These are phyloP conservation scores for Cotesia vestalis DNA, from an alignment of 1,140 invertebrate genomes.

Conservation along the genomic window DNA sequence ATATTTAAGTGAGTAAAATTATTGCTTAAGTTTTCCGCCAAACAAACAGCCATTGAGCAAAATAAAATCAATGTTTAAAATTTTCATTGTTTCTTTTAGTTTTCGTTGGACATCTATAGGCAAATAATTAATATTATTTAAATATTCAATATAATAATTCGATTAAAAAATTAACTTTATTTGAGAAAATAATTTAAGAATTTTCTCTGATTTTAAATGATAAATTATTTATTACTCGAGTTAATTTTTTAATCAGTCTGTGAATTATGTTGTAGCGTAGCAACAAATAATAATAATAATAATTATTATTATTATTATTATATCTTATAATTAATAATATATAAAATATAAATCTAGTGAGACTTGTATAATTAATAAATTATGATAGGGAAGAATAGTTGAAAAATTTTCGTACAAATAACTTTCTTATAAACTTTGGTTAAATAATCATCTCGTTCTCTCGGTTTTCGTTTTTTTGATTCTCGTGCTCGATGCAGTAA, in stretches of 20 bases:
- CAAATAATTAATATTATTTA: not conserved
- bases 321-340: too few relatives aligned
- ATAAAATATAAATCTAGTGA: too few relatives aligned
- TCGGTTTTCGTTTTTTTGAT: conserved; percentile 60
- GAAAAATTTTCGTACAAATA: not conserved
- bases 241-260: too few relatives aligned
- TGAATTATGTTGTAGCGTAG: too few relatives aligned
- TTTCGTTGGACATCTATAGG: not conserved
- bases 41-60: not conserved
- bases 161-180: too few relatives aligned
- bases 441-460: conserved; percentile 64
- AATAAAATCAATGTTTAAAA: not conserved
- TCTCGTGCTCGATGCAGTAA: conserved; percentile 60
- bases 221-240: too few relatives aligned
- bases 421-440: conserved; percentile 32
- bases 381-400: not conserved
- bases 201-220: too few relatives aligned
- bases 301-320: too few relatives aligned
- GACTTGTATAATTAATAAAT: too few relatives aligned
- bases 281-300: too few relatives aligned
- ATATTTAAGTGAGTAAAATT: not conserved
- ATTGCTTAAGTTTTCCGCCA: not conserved
- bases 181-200: too few relatives aligned
- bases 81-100: not conserved
- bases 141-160: too few relatives aligned